These are phyloP conservation scores for Etia nguti DNA, from an alignment of 2,113 vertebrate species.

Conservation along the genomic window DNA sequence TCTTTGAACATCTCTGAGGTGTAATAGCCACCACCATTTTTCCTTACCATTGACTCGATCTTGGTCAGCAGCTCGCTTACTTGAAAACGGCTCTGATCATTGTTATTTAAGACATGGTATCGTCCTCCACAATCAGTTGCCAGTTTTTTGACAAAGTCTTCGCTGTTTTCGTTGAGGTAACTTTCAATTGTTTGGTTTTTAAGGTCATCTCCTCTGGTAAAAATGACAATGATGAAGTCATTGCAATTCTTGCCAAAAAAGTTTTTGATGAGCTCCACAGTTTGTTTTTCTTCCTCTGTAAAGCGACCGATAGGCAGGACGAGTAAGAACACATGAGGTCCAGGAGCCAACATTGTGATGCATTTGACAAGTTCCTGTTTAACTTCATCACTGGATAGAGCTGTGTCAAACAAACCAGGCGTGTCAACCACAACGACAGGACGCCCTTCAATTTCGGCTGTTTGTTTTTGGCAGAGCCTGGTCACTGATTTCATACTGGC, in stretches of 20 bases:
- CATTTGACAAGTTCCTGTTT: background rate
- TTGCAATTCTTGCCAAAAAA: background rate
- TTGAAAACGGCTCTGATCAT: background rate
- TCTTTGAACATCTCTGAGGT: background rate
- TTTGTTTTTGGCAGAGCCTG: background rate
- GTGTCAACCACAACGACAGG: background rate
- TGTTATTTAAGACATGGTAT: slow-evolving; percentile 25
- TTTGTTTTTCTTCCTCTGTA: background rate
- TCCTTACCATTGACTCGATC: background rate
- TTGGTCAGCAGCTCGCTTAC: slow-evolving; percentile 6
- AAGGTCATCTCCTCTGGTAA: background rate
- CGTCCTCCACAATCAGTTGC: background rate
- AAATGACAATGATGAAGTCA: background rate
- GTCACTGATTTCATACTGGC: background rate
- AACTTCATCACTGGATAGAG: background rate
- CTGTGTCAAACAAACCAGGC: background rate
- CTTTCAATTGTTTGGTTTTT: background rate
- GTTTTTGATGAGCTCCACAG: background rate
- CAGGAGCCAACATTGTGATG: background rate
- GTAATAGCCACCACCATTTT: slow-evolving; percentile 3
- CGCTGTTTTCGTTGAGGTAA: background rate
- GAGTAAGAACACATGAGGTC: background rate
- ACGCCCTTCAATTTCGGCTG: background rate
- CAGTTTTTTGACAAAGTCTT: background rate
- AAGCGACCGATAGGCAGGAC: background rate